Evolutionary conservation across 2,888 invertebrate species (phyloP), one percentile per base, ranked within the genome.

Genomic region (Tetheella fluctuosa): DNA sequence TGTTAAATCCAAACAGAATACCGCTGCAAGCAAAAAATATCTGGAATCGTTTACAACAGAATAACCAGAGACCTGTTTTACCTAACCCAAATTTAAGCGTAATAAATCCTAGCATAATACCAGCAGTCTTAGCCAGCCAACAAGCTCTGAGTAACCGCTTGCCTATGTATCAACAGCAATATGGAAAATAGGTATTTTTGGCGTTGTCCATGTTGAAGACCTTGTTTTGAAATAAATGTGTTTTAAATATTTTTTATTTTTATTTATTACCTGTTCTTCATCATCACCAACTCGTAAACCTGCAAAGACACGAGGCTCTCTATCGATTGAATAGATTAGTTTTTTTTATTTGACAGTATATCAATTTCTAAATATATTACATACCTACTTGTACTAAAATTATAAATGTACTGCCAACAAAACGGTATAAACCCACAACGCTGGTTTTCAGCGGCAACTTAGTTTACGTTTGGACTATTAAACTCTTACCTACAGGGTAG

Each of bases 201-300:
- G 30, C 3, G 7, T 34, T 34, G 1, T 34, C 7, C 8, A 10
- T 6, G 5, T 15, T 37, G 37, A 15, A 1, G 13, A 37, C 3
- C 37, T 37, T 48, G 48, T n/a, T 48, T 20, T 69, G 42, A 59
- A 70, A 39, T 15, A 15, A 30, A 1, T 13, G n/a, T 15, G n/a
- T 30, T 20, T 30, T 42, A 10, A 52, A 13, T 30, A 34, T 12
- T 28, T 54, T n/a, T 30, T 10, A 10, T 30, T 17, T 54, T 25
- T 54, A 17, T 30, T 54, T 54, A 25, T 15, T n/a, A 30, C 6
- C 17, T 42, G 0, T 37, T 37, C 30, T 7, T 34, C 34, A 34
- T 13, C 13, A 13, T 13, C 34, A 7, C 7, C 3, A 37, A 13
- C 4, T 2, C 12, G 10, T 2, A 34, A n/a, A n/a, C n/a, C n/a